Percentiles rank a stretch among this genome's conserved stretches.
These are phyloP conservation scores for Caretta caretta DNA, from an alignment of 2,113 vertebrate species.

Conservation along the genomic window DNA sequence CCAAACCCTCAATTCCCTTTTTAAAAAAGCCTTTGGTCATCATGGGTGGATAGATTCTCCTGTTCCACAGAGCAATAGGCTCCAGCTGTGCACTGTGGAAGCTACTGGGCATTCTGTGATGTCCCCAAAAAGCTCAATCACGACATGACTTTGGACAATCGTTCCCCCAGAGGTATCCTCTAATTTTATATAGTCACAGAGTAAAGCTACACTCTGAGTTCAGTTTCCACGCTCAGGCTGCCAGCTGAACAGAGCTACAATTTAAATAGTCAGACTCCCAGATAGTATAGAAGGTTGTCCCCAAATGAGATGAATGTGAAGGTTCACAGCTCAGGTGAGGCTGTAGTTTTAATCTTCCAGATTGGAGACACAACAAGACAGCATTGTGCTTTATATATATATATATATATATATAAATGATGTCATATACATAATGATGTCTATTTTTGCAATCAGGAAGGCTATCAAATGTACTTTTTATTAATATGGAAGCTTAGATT, in stretches of 20 bases:
- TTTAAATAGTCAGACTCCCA: background rate
- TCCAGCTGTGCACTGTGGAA: background rate
- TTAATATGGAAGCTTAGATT: background rate
- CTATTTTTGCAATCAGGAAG: background rate
- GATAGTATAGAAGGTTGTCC: background rate
- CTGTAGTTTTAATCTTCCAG: background rate
- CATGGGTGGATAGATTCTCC: background rate
- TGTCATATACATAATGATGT: too few species aligned
- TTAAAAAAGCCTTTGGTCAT: background rate
- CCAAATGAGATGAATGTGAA: background rate
- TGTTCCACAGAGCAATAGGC: background rate
- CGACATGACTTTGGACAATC: background rate
- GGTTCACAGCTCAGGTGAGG: background rate
- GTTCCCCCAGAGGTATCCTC: background rate
- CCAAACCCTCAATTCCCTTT: background rate
- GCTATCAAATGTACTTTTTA: background rate
- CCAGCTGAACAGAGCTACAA: background rate
- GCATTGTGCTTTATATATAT: rapidly evolving
- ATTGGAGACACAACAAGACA: background rate
- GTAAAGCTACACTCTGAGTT: background rate
- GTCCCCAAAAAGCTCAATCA: background rate
- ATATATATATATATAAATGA: too few species aligned
- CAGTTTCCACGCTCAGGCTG: rapidly evolving
- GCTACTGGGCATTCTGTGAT: background rate
- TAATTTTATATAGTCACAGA: background rate